phyloP scores from a whole-genome alignment of 2,797 vertebrate species.

The Thaleichthys pacificus region DNA sequence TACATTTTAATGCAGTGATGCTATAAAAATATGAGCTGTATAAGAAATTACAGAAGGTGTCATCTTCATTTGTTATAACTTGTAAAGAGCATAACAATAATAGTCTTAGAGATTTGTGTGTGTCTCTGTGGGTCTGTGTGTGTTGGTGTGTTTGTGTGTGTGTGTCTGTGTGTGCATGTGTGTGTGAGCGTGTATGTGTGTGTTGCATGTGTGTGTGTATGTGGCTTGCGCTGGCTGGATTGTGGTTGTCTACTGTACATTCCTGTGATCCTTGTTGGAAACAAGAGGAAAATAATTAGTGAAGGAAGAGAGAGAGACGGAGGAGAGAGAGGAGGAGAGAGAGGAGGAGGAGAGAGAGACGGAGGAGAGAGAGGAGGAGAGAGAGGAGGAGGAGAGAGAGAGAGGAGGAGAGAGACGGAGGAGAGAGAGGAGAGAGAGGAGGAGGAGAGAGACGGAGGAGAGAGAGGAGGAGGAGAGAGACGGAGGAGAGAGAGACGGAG shows the following conservation, averaged over 20 bases:
- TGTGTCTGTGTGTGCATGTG: constrained; percentile 8
- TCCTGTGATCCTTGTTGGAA: constrained; percentile 41
- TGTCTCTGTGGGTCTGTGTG: not conserved
- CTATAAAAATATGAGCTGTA: not conserved
- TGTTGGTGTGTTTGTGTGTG: constrained; percentile 23
- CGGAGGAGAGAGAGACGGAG: too few relatives aligned
- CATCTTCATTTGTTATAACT: constrained; percentile 1
- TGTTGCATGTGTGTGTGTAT: constrained; percentile 18
- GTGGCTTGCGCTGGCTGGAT: constrained; percentile 25
- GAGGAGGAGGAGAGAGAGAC: not conserved
- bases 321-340: not conserved
- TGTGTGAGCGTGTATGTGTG: constrained; percentile 15
- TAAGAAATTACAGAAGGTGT: not conserved
- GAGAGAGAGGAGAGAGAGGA: not conserved
- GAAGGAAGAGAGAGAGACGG: not conserved
- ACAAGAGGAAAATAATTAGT: constrained; percentile 9
- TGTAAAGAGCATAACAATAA: constrained; percentile 11
- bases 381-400: not conserved
- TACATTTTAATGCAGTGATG: not conserved
- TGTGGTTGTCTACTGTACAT: constrained; percentile 46
- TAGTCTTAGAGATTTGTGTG: not conserved
- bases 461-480: not conserved
- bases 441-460: not conserved
- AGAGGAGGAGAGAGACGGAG: not conserved
- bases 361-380: not conserved